Conservation (phyloP, 53 echinoderm and acorn worm genomes). For the Paelopatides confundens region DNA sequence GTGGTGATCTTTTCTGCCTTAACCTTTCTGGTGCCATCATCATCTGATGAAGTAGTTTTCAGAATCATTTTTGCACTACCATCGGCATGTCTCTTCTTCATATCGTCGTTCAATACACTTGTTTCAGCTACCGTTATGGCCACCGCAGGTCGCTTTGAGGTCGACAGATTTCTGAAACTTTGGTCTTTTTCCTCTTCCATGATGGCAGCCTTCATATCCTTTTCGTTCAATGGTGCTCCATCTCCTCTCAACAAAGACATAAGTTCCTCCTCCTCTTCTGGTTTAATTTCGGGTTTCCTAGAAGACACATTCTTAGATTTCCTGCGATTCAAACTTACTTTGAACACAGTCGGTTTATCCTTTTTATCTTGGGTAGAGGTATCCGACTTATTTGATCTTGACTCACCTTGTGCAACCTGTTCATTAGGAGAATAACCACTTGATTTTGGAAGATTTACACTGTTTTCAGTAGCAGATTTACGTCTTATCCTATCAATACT, state of each 20-base stretch:
- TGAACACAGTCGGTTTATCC: constrained; percentile 46
- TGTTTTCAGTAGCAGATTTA: no score
- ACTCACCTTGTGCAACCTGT: background rate
- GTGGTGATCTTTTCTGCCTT: background rate
- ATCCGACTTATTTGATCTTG: background rate
- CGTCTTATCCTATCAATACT: background rate
- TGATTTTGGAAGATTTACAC: no score
- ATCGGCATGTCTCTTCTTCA: background rate
- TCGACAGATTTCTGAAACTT: background rate
- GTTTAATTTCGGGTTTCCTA: constrained; percentile 16
- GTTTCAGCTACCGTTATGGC: background rate
- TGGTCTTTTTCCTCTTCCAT: constrained; percentile 32
- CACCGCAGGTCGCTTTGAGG: background rate
- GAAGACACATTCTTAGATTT: background rate
- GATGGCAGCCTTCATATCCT: constrained; percentile 38
- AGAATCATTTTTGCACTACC: background rate
- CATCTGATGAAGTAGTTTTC: background rate
- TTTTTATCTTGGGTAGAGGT: background rate
- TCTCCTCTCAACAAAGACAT: constrained; percentile 71
- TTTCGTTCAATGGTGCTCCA: constrained; percentile 1
- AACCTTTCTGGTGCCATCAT: background rate
- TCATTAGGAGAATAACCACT: background rate
- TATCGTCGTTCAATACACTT: background rate
- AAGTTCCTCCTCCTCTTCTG: constrained; percentile 79
- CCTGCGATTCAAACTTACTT: constrained; percentile 49